Conservation (phyloP, 2,113 vertebrate species). For the Zosterops pallidus region DNA sequence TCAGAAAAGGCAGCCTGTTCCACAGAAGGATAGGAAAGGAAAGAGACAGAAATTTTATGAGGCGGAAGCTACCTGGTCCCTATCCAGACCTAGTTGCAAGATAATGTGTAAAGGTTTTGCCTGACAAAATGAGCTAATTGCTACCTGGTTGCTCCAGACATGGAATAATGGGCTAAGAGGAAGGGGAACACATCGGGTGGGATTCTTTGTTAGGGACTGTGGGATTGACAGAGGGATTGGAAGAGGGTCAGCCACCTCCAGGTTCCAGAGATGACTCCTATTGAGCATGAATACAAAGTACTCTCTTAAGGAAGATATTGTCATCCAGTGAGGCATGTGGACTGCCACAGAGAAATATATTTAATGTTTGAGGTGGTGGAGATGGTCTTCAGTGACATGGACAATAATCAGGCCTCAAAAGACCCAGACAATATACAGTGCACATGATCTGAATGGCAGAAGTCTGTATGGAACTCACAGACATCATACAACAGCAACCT, state of each 20-base stretch:
- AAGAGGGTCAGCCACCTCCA: not conserved
- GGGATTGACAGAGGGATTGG: not conserved
- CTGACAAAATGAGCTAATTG: not conserved
- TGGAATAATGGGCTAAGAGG: not conserved
- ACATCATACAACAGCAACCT: not conserved
- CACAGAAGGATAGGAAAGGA: not conserved
- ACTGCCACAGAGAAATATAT: not conserved
- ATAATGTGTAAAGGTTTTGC: not conserved
- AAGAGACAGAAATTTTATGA: not conserved
- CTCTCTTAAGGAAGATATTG: not conserved
- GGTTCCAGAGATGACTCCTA: not conserved
- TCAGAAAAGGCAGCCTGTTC: not conserved
- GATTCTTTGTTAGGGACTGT: not conserved
- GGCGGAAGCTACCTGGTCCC: accelerated
- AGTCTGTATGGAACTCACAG: not conserved
- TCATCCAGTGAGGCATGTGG: not conserved
- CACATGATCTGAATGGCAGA: not conserved
- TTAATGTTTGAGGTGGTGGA: not conserved
- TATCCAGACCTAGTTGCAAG: not conserved
- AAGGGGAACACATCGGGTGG: not conserved
- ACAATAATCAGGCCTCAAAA: not conserved
- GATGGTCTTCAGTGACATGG: not conserved
- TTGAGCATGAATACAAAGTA: not conserved
- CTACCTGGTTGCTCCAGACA: not conserved
- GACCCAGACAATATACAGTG: not conserved